A percentile compares a stretch with the other conserved stretches of the same genome.
Evolutionary conservation across 2,113 vertebrate species (phyloP).

Genomic region (Alligator sinensis): DNA sequence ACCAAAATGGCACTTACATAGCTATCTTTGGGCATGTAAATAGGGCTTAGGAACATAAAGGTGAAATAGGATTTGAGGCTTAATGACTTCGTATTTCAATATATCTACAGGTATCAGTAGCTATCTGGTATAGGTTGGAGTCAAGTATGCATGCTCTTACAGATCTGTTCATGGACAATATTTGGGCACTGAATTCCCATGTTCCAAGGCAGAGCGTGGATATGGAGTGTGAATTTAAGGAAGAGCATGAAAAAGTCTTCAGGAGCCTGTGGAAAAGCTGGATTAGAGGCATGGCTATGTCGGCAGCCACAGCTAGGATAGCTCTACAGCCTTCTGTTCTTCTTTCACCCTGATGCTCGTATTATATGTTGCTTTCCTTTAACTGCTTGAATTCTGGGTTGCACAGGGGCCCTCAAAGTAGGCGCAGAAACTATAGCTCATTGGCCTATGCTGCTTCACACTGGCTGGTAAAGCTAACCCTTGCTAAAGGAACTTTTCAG

Average conservation of each 20-base stretch:
- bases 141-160: too few species aligned
- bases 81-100: not conserved
- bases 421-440: not conserved
- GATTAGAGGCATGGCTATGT: not conserved
- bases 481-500: accelerated
- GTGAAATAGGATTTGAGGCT: not conserved
- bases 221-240: not conserved
- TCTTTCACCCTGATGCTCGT: not conserved
- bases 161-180: too few species aligned
- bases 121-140: not conserved
- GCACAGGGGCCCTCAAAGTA: not conserved
- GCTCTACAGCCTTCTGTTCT: not conserved
- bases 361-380: not conserved
- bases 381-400: not conserved
- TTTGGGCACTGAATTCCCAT: not conserved
- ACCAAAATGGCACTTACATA: too few species aligned
- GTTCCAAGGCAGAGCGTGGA: not conserved
- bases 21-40: too few species aligned
- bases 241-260: not conserved
- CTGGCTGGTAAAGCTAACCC: not conserved
- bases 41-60: too few species aligned
- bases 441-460: accelerated
- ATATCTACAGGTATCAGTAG: not conserved
- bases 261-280: accelerated
- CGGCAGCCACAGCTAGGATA: not conserved